Evolutionary conservation across 2,888 invertebrate species (phyloP), one percentile per base, ranked within the genome.

Genomic region (Amorpha juglandis): DNA sequence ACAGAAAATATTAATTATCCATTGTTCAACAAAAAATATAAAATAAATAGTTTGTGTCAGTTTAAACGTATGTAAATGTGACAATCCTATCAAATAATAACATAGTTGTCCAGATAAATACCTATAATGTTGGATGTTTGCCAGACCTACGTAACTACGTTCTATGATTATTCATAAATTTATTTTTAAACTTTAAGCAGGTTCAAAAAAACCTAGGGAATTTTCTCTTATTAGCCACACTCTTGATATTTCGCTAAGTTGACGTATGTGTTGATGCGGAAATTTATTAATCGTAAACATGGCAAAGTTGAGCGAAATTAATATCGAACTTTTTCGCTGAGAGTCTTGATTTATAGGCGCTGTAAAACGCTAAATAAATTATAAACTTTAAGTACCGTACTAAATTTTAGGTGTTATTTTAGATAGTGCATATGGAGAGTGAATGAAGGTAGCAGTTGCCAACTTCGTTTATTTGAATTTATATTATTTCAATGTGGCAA

Each of bases 81-180:
- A 64, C 70, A 70, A 63, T 64, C 65, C 66, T 66, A 74, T 71
- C 71, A 74, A 74, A 73, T 64, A 70, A 69, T 69, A 69, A 71
- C 69, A 68, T 66, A 55, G 67, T 71, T 74, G 67, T 73, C 69
- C 66, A 70, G 71, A 73, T 71, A 72, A 76, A 77, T 76, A 77
- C 67, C 67, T 73, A 74, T 78, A 71, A 69, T 72, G 65, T 75
- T 86, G 85, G 83, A 79, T 48, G 64, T 21, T 63, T 76, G 85
- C 86, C 86, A 87, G 76, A 69, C 67, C 52, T 69, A 67, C 67
- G 72, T 71, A 71, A 76, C 71, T 74, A 69, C 75, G 79, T 80
- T 81, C 72, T 68, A 75, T 72, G 76, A 78, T 83, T 84, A 81
- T 81, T 84, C 82, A 80, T 75, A 64, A 62, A 73, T 74, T 82